Evolutionary conservation across 2,113 vertebrate species (phyloP).

Genomic region (Psettodes erumei): DNA sequence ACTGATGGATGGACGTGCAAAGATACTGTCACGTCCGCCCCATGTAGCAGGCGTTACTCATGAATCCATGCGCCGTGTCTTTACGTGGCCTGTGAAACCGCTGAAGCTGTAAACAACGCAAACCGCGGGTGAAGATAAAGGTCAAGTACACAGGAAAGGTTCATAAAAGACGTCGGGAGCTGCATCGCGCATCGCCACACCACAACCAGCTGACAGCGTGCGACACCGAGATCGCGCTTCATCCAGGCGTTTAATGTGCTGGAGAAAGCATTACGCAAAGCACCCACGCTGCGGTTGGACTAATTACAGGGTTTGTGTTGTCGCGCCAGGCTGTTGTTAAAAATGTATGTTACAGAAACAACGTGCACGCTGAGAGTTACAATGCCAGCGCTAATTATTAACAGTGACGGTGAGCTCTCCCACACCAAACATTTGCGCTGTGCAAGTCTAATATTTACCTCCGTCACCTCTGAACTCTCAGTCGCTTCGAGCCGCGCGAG

Average conservation of each 20-base stretch:
- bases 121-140: too few species aligned
- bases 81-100: background rate
- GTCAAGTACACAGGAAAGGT: background rate
- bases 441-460: background rate
- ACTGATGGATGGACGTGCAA: slow-evolving; percentile 34
- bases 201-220: slow-evolving; percentile 24
- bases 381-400: background rate
- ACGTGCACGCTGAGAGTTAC: background rate
- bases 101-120: background rate
- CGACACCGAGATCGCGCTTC: slow-evolving; percentile 39
- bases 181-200: too few species aligned
- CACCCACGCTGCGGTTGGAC: slow-evolving; percentile 5
- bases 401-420: background rate
- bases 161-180: too few species aligned
- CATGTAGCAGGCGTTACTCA: background rate
- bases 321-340: too few species aligned
- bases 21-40: background rate
- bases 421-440: background rate
- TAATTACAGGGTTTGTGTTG: background rate
- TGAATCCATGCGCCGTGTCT: background rate
- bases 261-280: slow-evolving; percentile 10
- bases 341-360: background rate
- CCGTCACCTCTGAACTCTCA: too few species aligned
- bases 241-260: slow-evolving; percentile 29
- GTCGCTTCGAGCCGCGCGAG: too few species aligned